Conservation (phyloP, 2,797 vertebrate species). For the Sebastes trivittatus region DNA sequence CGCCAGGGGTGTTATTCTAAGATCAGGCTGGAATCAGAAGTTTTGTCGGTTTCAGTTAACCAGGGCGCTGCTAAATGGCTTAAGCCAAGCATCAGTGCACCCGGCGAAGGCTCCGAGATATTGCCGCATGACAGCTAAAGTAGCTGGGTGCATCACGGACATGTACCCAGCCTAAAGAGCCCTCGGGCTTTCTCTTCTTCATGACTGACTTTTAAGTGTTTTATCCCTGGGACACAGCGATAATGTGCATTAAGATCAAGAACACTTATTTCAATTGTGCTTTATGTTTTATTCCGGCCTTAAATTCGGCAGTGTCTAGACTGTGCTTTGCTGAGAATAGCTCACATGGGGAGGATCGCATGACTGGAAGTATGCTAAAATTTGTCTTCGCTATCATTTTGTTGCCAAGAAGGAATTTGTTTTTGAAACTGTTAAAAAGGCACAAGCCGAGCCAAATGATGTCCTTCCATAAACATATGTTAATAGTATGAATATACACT, state of each 20-base stretch:
- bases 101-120: constrained; percentile 71
- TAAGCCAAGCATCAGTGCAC: constrained; percentile 77
- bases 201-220: constrained; percentile 90
- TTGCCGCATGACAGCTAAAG: constrained; percentile 83
- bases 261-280: constrained; percentile 87
- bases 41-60: constrained; percentile 82
- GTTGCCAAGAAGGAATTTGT: background rate
- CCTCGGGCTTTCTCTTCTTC: constrained; percentile 79
- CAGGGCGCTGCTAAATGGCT: constrained; percentile 76
- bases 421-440: background rate
- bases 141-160: constrained; percentile 81
- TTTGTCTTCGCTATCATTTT: background rate
- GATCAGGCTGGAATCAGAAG: constrained; percentile 81
- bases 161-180: constrained; percentile 79
- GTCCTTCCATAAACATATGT: background rate
- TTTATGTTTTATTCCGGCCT: constrained; percentile 88
- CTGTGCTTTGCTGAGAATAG: constrained; percentile 60
- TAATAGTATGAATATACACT: background rate
- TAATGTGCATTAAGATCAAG: constrained; percentile 89
- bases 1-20: constrained; percentile 79
- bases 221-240: constrained; percentile 86
- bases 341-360: constrained; percentile 36
- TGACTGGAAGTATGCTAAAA: constrained; percentile 15
- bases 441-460: background rate
- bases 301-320: constrained; percentile 73